phyloP scores from a whole-genome alignment of 2,797 vertebrate species.

The Myiothlypis coronata region DNA sequence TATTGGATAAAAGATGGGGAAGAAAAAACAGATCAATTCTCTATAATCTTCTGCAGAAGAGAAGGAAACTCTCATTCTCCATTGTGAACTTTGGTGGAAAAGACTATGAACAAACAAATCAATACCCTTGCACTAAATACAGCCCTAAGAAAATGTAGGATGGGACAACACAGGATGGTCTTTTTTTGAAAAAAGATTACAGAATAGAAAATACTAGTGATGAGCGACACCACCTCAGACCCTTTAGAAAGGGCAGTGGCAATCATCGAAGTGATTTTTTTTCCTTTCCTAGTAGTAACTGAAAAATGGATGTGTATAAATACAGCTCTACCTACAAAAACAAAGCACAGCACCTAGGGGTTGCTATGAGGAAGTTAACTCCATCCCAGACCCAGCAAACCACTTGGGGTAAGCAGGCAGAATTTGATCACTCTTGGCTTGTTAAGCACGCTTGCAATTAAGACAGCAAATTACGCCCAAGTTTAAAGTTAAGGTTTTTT shows the following conservation, averaged over 20 bases:
- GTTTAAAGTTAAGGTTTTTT: neutral
- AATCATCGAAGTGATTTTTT: neutral
- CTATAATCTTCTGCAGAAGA: neutral
- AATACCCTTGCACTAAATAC: neutral
- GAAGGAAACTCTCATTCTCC: neutral
- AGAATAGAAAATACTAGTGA: neutral
- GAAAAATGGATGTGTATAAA: fast-evolving
- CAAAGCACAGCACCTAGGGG: neutral
- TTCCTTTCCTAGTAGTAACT: neutral
- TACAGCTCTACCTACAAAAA: neutral
- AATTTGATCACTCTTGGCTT: neutral
- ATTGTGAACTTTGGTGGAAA: neutral
- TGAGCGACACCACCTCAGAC: neutral
- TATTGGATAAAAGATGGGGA: neutral
- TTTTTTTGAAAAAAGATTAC: neutral
- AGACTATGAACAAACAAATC: neutral
- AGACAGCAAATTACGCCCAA: neutral
- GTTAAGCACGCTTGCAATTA: neutral
- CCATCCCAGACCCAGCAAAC: neutral
- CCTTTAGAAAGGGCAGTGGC: neutral
- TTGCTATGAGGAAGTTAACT: neutral
- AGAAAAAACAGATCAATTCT: neutral
- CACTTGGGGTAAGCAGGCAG: neutral
- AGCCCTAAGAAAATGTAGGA: neutral
- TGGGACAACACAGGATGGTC: neutral